Conservation (phyloP, 1,140 invertebrate genomes). For the Aphelenchoides fujianensis region DNA sequence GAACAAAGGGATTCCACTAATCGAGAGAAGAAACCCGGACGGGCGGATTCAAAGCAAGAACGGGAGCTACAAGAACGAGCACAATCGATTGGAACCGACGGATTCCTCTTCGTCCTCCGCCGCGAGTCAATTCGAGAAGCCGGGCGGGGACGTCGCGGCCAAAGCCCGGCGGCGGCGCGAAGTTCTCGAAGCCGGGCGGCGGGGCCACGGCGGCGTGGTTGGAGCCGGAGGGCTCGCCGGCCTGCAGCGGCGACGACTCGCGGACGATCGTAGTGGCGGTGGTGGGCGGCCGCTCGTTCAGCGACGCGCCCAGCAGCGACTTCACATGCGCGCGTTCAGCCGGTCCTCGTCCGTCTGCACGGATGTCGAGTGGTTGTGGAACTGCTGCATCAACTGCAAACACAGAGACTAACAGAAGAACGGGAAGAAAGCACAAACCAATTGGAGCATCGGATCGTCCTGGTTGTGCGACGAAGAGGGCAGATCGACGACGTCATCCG, state of each 20-base stretch:
- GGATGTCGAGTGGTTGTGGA: background rate
- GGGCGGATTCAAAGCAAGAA: too few species aligned
- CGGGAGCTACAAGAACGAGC: too few species aligned
- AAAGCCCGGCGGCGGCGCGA: background rate
- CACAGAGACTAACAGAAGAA: background rate
- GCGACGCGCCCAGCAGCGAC: background rate
- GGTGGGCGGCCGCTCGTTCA: too few species aligned
- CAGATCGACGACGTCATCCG: background rate
- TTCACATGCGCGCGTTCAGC: background rate
- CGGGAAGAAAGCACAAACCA: background rate
- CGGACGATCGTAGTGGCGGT: too few species aligned
- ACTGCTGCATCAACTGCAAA: background rate
- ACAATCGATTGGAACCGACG: too few species aligned
- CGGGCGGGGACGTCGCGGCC: too few species aligned
- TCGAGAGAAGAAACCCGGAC: too few species aligned
- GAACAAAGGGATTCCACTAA: too few species aligned
- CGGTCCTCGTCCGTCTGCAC: conserved; percentile 1
- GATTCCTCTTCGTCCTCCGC: too few species aligned
- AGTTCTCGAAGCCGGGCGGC: conserved; percentile 13
- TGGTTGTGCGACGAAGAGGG: too few species aligned
- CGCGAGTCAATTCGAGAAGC: too few species aligned
- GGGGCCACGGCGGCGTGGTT: background rate
- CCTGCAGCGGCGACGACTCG: background rate
- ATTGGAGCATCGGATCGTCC: conserved; percentile 11
- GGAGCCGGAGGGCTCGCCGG: background rate